Evolutionary conservation across 2,797 vertebrate species (phyloP), one percentile per base, ranked within the genome.

Genomic region (Galago senegalensis): DNA sequence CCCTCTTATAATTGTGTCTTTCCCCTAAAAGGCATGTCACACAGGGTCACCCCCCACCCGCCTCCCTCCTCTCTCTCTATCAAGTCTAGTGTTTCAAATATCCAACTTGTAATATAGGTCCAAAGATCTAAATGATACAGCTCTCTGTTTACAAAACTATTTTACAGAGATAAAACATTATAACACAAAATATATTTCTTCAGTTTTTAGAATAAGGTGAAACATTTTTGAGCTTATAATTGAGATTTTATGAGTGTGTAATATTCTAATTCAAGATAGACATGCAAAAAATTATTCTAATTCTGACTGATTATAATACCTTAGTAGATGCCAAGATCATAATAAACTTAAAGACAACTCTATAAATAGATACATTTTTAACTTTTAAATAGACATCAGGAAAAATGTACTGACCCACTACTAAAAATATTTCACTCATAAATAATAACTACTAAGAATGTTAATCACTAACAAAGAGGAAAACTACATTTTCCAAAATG

Each of bases 21-120:
- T 14, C 14, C 49, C 49, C 49, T 14, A 16, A 53, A 53, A 16
- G 14, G 4, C 16, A 14, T 53, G 49, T 53, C 14, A 14, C 14
- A 53, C 14, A 53, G 3, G 3, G 49, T 53, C 49, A 53, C 14
- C 49, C 4, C 49, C 49, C 49, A 49, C 49, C 11, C 11, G 14
- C 13, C 49, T 53, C 49, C 3, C 49, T 53, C 14, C 49, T 53
- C 20, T 91, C 27, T 61, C 20, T 89, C 27, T 58, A 27, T 60
- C 1, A 61, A 58, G 49, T 85, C 90, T 79, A 90, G n/a, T 31
- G 5, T 87, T 96, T 92, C 29, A 46, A 82, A 92, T 73, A 79
- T 70, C 29, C 8, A 23, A 27, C 8, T 63, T 75, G 40, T 46
- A 73, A 86, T 69, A 46, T 12, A 82, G 25, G 21, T n/a, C 82